A percentile compares a stretch with the other conserved stretches of the same genome.
These are phyloP conservation scores for Melanargia galathea DNA, from an alignment of 2,888 invertebrate species.

Conservation along the genomic window DNA sequence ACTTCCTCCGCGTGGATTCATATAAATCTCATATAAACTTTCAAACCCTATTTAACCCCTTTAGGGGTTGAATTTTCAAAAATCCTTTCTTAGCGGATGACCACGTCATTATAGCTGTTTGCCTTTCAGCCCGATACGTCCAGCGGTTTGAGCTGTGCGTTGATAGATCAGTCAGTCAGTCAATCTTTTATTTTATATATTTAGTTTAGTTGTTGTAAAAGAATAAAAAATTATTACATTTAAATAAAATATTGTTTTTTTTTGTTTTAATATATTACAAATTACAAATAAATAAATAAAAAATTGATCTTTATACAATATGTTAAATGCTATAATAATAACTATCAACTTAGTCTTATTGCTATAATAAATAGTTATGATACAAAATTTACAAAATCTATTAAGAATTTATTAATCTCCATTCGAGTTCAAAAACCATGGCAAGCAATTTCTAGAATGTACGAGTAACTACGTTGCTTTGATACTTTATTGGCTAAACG, in stretches of 20 bases:
- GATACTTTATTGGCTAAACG: too few species aligned
- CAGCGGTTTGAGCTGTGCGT: too few species aligned
- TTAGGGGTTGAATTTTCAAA: too few species aligned
- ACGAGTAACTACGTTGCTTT: too few species aligned
- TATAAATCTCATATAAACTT: too few species aligned
- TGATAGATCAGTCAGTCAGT: too few species aligned
- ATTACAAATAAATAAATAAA: conserved; percentile 3
- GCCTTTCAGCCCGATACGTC: too few species aligned
- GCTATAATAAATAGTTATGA: background rate
- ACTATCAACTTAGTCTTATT: background rate
- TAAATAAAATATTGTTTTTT: background rate
- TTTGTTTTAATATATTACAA: background rate
- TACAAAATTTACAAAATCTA: conserved; percentile 1
- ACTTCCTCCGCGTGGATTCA: too few species aligned
- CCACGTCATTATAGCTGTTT: too few species aligned
- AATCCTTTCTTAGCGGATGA: too few species aligned
- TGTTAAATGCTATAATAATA: background rate
- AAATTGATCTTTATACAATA: background rate
- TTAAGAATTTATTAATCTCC: background rate
- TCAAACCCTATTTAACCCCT: too few species aligned
- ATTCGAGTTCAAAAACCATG: background rate
- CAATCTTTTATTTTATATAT: too few species aligned
- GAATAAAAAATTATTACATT: background rate
- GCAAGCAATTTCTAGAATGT: background rate
- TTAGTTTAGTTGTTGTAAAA: background rate